Conservation (phyloP, 2,113 vertebrate species). For the Salvelinus sp. region DNA sequence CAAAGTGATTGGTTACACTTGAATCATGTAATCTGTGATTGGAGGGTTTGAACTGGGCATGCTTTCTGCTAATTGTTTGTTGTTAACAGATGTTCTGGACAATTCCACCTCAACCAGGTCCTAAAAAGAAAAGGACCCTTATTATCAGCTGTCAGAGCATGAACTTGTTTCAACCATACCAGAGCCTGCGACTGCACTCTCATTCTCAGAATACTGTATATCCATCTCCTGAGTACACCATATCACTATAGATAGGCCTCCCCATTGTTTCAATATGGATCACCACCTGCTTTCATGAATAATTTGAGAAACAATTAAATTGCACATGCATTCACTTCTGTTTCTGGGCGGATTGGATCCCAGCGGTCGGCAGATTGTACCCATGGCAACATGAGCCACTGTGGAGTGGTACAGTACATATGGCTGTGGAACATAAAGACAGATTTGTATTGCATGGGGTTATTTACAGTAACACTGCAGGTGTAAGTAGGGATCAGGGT, state of each 20-base stretch:
- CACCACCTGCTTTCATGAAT: neutral
- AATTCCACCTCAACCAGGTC: neutral
- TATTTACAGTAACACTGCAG: neutral
- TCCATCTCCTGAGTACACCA: neutral
- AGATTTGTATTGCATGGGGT: neutral
- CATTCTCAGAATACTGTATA: neutral
- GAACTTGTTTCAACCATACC: neutral
- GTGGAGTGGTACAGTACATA: neutral
- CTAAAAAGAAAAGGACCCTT: neutral
- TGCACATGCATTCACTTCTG: neutral
- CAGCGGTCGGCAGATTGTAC: neutral
- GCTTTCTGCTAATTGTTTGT: too few relatives aligned
- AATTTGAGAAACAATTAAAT: neutral
- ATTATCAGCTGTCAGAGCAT: neutral
- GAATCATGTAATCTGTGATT: too few relatives aligned
- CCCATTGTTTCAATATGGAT: neutral
- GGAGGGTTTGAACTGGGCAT: too few relatives aligned
- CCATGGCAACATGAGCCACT: neutral
- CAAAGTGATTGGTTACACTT: too few relatives aligned
- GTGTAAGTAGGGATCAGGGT: neutral
- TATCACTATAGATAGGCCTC: neutral
- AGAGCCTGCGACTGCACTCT: neutral
- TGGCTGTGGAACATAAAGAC: neutral
- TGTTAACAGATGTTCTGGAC: neutral
- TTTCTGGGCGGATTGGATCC: neutral